A percentile compares a stretch with the other conserved stretches of the same genome.
These are phyloP conservation scores for Drosophila nr. perissopoda DNA, from an alignment of 2,888 invertebrate species.

Conservation along the genomic window DNA sequence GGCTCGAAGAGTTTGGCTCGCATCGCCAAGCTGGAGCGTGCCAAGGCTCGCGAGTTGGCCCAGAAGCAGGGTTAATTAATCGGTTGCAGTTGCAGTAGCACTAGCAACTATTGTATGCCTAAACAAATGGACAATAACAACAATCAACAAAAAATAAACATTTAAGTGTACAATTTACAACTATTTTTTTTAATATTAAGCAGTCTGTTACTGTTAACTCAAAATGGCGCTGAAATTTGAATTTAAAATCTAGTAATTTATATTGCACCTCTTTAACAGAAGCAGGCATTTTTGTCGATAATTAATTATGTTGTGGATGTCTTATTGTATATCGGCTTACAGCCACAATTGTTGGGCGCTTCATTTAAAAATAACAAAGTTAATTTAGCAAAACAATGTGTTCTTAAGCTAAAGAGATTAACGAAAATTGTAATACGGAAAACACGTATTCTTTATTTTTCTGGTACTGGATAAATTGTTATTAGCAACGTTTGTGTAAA, in stretches of 20 bases:
- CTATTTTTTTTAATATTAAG: constrained; percentile 40
- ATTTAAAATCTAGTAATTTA: neutral
- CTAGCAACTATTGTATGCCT: constrained; percentile 51
- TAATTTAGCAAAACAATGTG: neutral
- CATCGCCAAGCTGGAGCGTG: constrained; percentile 97
- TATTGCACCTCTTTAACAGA: neutral
- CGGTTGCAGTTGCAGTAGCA: constrained; percentile 17
- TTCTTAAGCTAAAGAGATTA: neutral
- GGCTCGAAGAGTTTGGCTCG: constrained; percentile 98
- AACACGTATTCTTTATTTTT: too few relatives aligned
- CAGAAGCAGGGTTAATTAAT: constrained; percentile 93
- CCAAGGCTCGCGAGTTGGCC: constrained; percentile 97
- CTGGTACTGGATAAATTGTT: neutral
- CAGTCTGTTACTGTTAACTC: neutral
- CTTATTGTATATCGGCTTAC: neutral
- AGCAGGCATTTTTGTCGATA: neutral
- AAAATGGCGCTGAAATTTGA: neutral
- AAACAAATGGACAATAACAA: constrained; percentile 33
- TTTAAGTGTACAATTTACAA: constrained; percentile 73
- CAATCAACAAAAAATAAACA: constrained; percentile 61
- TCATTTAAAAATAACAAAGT: neutral
- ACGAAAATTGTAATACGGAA: neutral
- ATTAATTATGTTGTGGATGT: neutral
- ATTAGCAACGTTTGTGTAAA: too few relatives aligned
- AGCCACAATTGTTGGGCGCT: neutral